phyloP scores from a whole-genome alignment of 1,140 invertebrate genomes.

The Antheraea pernyi region DNA sequence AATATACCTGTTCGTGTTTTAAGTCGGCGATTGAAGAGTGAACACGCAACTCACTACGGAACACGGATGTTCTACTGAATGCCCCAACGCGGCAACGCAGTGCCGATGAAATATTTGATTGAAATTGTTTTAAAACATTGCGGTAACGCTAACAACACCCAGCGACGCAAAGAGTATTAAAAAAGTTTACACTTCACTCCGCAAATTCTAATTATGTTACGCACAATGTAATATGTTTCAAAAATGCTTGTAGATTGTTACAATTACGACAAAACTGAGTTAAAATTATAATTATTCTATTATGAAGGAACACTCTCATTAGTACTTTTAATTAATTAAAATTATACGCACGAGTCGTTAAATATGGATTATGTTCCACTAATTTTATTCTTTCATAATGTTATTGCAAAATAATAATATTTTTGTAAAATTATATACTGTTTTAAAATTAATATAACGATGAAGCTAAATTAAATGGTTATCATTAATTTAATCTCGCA shows the following conservation, averaged over 20 bases:
- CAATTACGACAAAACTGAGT: no score
- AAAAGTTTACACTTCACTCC: conserved; percentile 3
- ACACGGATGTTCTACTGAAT: background rate
- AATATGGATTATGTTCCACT: no score
- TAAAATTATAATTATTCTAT: no score
- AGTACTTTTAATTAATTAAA: no score
- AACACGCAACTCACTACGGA: background rate
- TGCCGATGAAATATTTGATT: background rate
- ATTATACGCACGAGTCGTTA: no score
- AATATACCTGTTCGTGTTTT: background rate
- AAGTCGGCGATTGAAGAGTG: background rate
- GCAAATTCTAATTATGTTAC: conserved; percentile 3
- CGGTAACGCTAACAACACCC: background rate
- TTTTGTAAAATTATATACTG: no score
- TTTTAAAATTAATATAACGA: background rate
- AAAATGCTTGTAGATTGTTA: background rate
- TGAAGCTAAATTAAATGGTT: background rate
- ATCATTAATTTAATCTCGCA: background rate
- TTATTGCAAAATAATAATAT: no score
- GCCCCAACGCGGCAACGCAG: no score
- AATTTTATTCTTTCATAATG: no score
- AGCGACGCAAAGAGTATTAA: background rate
- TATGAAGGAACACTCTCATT: no score
- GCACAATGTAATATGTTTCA: background rate
- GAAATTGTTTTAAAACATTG: background rate